Base-by-base conservation (phyloP, 2,888 invertebrate genomes). In the Mantis religiosa region DNA sequence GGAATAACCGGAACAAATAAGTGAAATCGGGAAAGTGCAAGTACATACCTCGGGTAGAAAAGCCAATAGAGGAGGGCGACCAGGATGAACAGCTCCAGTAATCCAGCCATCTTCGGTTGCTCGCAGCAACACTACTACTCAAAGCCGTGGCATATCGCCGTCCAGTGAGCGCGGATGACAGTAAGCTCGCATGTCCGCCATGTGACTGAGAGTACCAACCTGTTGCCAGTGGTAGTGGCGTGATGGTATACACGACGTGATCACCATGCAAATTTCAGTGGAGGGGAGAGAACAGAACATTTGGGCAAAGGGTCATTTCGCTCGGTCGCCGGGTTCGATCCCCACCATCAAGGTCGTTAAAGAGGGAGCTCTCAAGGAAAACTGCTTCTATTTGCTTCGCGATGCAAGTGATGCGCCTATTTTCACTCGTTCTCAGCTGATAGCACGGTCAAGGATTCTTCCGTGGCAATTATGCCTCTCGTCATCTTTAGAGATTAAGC, bases 31-130 rank as follows among this genome's bases (percentile, higher is more conserved):
- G 20, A 71, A 71, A 20, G 0, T 71, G 54, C 3, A 20, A 71
- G 20, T 71, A 93, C 93, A 87, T 93, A 95, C 95, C 95, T 95
- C 91, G 94, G 94, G 88, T 94, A 95, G 93, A 95, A 95, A 93
- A 95, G 95, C 94, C 95, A 95, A 93, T 95, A 95, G 91, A 95
- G 93, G 54, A 95, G 93, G 89, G 95, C 95, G 91, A 94, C 94
- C 93, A 95, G 95, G 92, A 95, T 94, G 92, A 95, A 94, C 91
- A 95, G 93, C 92, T 95, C 95, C 84, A 95, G 94, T 89, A 95
- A 94, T 9, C 95, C 95, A 92, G 94, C 94, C 93, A 95, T 95
- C 47, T 83, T 30, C 0, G 1, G 8, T 34, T 34, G 84, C 25
- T 84, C 25, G 84, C 4, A 9, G 20, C 34, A 41, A 15, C 84